Conservation (phyloP, 2,797 vertebrate species). For the Gymnopithys bicolor region DNA sequence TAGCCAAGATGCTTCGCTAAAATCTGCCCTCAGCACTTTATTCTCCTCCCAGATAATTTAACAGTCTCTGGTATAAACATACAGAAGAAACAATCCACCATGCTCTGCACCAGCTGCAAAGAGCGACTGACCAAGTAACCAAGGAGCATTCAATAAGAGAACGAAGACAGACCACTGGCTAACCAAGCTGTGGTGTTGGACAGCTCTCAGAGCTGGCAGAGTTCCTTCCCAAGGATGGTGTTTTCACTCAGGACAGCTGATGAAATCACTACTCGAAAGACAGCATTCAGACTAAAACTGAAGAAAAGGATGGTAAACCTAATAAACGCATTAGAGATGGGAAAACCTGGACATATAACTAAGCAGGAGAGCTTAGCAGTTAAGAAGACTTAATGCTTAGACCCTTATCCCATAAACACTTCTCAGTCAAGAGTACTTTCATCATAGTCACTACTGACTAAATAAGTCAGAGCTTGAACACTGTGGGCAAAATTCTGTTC, state of each 20-base stretch:
- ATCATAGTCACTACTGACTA: neutral
- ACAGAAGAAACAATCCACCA: neutral
- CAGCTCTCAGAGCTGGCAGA: conserved; percentile 1
- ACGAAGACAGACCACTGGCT: neutral
- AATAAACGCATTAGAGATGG: neutral
- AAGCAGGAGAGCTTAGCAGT: neutral
- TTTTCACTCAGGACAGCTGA: neutral
- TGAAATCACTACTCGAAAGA: neutral
- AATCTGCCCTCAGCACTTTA: neutral
- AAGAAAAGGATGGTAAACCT: neutral
- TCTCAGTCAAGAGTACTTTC: neutral
- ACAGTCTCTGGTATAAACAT: neutral
- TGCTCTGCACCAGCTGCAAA: neutral
- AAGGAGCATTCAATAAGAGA: neutral
- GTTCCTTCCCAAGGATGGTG: neutral
- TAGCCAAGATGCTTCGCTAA: neutral
- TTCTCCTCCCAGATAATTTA: neutral
- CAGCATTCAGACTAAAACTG: neutral
- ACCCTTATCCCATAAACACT: conserved; percentile 10
- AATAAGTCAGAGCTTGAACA: neutral
- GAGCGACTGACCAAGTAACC: neutral
- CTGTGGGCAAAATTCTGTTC: neutral
- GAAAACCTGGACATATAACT: neutral
- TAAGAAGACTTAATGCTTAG: conserved; percentile 35
- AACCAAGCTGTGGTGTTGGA: neutral